Evolutionary conservation across 2,113 vertebrate species (phyloP).

Genomic region (Vireo altiloquus): DNA sequence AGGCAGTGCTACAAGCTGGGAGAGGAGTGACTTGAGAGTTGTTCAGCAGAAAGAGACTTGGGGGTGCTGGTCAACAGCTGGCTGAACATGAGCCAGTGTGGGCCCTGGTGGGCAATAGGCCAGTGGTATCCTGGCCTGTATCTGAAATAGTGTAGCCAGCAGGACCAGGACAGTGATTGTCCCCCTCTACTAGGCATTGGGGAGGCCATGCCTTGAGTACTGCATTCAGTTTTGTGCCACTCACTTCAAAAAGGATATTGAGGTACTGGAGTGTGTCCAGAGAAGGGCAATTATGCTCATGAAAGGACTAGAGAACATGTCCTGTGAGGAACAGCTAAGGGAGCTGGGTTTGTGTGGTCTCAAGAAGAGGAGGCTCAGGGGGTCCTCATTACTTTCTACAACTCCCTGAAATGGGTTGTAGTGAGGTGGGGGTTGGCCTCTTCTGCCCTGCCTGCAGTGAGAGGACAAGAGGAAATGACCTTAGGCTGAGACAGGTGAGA

Average conservation of each 20-base stretch:
- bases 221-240: neutral
- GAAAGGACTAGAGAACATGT: neutral
- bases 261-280: neutral
- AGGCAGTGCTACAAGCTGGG: neutral
- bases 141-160: too few species aligned
- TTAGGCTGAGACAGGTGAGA: rapidly evolving
- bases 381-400: neutral
- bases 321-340: neutral
- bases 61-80: neutral
- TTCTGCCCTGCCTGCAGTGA: neutral
- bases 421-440: rapidly evolving
- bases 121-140: neutral
- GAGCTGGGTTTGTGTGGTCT: neutral
- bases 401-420: neutral
- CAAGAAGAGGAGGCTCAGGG: neutral
- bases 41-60: neutral
- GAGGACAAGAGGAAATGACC: neutral
- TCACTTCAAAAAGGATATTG: neutral
- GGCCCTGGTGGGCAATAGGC: neutral
- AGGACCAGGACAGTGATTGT: neutral
- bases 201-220: neutral
- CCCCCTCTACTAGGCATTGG: rapidly evolving
- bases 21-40: neutral
- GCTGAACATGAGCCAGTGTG: neutral
- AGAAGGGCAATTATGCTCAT: neutral